A percentile compares a stretch with the other conserved stretches of the same genome.
Evolutionary conservation across 2,113 vertebrate species (phyloP).

Genomic region (Dunckerocampus dactyliophorus): DNA sequence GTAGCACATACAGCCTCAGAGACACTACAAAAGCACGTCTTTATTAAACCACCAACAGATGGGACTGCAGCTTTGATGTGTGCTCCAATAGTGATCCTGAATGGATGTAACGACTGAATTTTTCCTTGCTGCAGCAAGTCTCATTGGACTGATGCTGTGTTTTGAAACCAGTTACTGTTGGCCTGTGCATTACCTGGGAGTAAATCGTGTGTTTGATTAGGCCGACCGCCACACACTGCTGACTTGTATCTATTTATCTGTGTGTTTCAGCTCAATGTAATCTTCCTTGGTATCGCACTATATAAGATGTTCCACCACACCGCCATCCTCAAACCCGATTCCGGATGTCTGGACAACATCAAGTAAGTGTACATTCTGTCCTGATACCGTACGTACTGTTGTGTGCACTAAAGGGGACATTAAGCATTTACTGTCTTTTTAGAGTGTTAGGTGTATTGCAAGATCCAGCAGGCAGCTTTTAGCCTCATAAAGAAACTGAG

Average conservation of each 20-base stretch:
- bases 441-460: neutral
- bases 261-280: slow-evolving; percentile 91
- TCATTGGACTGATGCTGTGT: slow-evolving; percentile 43
- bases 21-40: slow-evolving; percentile 19
- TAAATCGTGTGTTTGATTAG: slow-evolving; percentile 49
- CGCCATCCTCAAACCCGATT: slow-evolving; percentile 97
- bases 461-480: neutral
- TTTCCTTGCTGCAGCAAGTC: slow-evolving; percentile 32
- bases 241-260: slow-evolving; percentile 29
- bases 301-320: slow-evolving; percentile 99
- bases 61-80: slow-evolving; percentile 33
- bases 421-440: neutral
- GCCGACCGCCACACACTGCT: slow-evolving; percentile 21
- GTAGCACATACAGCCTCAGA: slow-evolving; percentile 25
- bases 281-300: slow-evolving; percentile 97
- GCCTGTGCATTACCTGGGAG: slow-evolving; percentile 22
- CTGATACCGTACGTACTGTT: slow-evolving; percentile 5
- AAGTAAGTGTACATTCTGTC: slow-evolving; percentile 81
- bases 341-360: slow-evolving; percentile 98
- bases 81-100: slow-evolving; percentile 39
- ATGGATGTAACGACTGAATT: slow-evolving; percentile 38
- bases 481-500: slow-evolving; percentile 1
- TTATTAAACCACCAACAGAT: slow-evolving; percentile 40
- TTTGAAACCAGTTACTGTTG: slow-evolving; percentile 7
- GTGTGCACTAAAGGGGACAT: slow-evolving; percentile 8